Base-by-base conservation (phyloP, 2,113 vertebrate species). In the Lepisosteus osseus region DNA sequence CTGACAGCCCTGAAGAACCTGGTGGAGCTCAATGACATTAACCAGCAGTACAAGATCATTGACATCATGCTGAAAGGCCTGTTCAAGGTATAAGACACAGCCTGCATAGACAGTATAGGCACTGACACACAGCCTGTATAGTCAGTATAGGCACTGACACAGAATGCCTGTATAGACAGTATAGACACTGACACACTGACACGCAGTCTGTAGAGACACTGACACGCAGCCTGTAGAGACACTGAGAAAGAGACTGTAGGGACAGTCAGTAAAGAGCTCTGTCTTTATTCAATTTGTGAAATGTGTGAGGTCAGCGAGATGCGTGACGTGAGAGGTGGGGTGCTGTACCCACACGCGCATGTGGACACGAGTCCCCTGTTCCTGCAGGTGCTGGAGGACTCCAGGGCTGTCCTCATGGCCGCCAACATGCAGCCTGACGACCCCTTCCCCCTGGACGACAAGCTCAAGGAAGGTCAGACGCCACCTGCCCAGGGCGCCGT, bases 61-160 rank as follows among this genome's bases (percentile, higher is more conserved):
- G 96, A 99, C 79, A 95, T 99, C 89, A 99, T 99, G 97, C 94
- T 99, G 74, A 97, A 97, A 84, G 97, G 97, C 9, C 94, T 99
- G 56, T 99, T 99, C 79, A 98, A 99, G 94, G 97, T 99, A 72
- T 77, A 79, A 51, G 8, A 51, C 8, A 51, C 47, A 51, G 5
- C 5, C 47, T 51, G 47, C 2, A 51, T 9, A 29, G 29, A 51
- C 47, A 6, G 9, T 51, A 51, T 51, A 51, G 5, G 2, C 47
- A 51, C 47, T 51, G 47, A 29, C 9, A 51, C 9, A 51, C 47
- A 51, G 5, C 5, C 47, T 51, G 47, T 51, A 51, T 9, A 51
- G 5, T 1, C 5, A 6, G 9, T 51, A 51, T 51, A 1, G 5
- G 2, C 47, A 51, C 47, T 51, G 9, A 51, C 47, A 51, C 47